Evolutionary conservation across 2,888 invertebrate genomes (phyloP).

Genomic region (Coremacera marginata): DNA sequence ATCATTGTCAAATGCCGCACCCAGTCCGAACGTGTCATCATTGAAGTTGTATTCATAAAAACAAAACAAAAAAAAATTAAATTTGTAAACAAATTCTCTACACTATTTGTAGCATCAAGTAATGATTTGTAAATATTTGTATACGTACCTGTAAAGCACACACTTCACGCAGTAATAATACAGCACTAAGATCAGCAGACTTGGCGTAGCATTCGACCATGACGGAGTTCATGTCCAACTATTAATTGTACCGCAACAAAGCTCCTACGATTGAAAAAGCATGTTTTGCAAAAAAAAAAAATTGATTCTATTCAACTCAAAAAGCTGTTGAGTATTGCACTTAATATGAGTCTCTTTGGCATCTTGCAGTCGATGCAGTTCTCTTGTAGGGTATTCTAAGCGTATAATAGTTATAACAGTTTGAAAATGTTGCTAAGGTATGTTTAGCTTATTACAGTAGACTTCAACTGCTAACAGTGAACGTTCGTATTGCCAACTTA

Average conservation of each 20-base stretch:
- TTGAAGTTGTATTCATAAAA: constrained; percentile 5
- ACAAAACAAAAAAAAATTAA: constrained; percentile 10
- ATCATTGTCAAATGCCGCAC: constrained; percentile 61
- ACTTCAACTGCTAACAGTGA: no score
- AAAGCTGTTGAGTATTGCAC: not conserved
- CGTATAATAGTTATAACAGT: not conserved
- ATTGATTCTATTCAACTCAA: not conserved
- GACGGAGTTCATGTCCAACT: constrained; percentile 16
- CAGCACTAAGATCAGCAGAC: not conserved
- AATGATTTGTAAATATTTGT: not conserved
- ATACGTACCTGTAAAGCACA: not conserved
- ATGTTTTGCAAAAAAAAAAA: not conserved
- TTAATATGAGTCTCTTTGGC: constrained; percentile 9
- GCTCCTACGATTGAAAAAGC: not conserved
- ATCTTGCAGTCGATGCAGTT: not conserved
- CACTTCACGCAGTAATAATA: not conserved
- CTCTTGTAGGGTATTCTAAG: no score
- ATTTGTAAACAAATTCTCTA: not conserved
- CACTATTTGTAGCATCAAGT: not conserved
- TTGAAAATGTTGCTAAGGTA: not conserved
- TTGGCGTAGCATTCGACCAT: constrained; percentile 19
- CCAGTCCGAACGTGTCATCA: not conserved
- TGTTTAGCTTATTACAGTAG: no score
- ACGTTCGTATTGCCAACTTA: not conserved
- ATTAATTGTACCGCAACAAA: not conserved